A percentile compares a stretch with the other conserved stretches of the same genome.
These are phyloP conservation scores for Semaprochilodus insignis DNA, from an alignment of 2,797 vertebrate genomes.

Conservation along the genomic window DNA sequence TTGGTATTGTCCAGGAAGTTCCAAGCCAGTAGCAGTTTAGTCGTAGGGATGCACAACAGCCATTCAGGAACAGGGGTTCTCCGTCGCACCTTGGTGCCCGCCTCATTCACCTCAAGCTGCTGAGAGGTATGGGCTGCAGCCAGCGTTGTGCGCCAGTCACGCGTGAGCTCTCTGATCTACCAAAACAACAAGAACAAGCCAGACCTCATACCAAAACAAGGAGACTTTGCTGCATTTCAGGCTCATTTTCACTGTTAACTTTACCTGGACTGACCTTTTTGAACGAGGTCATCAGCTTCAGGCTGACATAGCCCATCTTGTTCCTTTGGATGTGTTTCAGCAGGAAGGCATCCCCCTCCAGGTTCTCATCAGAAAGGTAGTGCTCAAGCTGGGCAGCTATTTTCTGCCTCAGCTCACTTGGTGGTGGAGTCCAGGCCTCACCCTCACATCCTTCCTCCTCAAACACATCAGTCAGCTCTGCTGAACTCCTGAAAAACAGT, in stretches of 20 bases:
- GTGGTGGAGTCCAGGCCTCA: constrained; percentile 54
- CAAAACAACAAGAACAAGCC: background rate
- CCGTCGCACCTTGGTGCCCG: constrained; percentile 82
- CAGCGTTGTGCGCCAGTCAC: constrained; percentile 80
- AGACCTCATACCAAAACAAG: no score
- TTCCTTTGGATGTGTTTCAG: constrained; percentile 82
- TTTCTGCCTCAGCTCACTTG: constrained; percentile 65
- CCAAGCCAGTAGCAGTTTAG: constrained; percentile 80
- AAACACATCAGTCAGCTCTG: constrained; percentile 45
- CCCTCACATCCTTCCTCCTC: constrained; percentile 62
- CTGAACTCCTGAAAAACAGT: constrained; percentile 65
- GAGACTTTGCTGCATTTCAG: background rate
- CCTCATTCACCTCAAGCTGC: constrained; percentile 80
- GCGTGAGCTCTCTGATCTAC: constrained; percentile 83
- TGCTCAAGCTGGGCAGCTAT: constrained; percentile 77
- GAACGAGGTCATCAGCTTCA: constrained; percentile 82
- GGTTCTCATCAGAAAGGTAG: constrained; percentile 79
- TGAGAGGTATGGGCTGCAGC: constrained; percentile 75
- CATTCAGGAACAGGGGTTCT: constrained; percentile 73
- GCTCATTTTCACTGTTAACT: background rate
- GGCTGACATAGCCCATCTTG: constrained; percentile 81
- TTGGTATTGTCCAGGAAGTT: constrained; percentile 64
- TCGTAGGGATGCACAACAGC: constrained; percentile 79
- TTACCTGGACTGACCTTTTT: constrained; percentile 82
- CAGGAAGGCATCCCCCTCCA: constrained; percentile 78